Percentiles rank a stretch among this genome's conserved stretches.
Evolutionary conservation across 2,888 invertebrate genomes (phyloP).

Genomic region (Cephus spinipes): DNA sequence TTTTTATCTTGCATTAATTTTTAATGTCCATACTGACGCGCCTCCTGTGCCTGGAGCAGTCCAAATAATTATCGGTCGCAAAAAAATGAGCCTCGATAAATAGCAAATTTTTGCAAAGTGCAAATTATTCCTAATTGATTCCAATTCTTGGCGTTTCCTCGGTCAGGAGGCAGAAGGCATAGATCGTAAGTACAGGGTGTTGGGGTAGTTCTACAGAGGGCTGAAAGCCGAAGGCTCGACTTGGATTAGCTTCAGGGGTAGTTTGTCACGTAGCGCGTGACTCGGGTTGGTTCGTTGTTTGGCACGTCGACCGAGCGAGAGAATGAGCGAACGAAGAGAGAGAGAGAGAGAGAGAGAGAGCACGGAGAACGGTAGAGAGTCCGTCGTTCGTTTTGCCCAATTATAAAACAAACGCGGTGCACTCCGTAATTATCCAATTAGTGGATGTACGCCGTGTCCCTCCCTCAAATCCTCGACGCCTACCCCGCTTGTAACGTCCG

Average conservation of each 20-base stretch:
- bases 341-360: slow-evolving; percentile 45
- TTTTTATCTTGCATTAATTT: not conserved
- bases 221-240: slow-evolving; percentile 9
- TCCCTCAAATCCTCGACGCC: slow-evolving; percentile 22
- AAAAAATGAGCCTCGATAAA: not conserved
- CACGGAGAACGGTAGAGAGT: slow-evolving; percentile 30
- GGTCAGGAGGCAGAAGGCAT: slow-evolving; percentile 3
- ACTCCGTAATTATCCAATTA: slow-evolving; percentile 67
- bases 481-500: not conserved
- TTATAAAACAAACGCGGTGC: slow-evolving; percentile 65
- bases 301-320: slow-evolving; percentile 59
- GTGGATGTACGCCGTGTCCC: slow-evolving; percentile 47
- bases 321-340: slow-evolving; percentile 33
- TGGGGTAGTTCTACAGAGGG: not conserved
- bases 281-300: slow-evolving; percentile 63
- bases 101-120: not conserved
- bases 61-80: not conserved
- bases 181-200: not conserved
- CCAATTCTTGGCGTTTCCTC: slow-evolving; percentile 31
- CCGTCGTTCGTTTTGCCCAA: slow-evolving; percentile 58
- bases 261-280: slow-evolving; percentile 66
- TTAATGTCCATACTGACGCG: not conserved
- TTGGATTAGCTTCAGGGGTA: slow-evolving; percentile 63
- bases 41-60: no score
- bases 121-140: slow-evolving; percentile 22